phyloP scores from a whole-genome alignment of 2,113 vertebrate genomes.

The Meriones unguiculatus region DNA sequence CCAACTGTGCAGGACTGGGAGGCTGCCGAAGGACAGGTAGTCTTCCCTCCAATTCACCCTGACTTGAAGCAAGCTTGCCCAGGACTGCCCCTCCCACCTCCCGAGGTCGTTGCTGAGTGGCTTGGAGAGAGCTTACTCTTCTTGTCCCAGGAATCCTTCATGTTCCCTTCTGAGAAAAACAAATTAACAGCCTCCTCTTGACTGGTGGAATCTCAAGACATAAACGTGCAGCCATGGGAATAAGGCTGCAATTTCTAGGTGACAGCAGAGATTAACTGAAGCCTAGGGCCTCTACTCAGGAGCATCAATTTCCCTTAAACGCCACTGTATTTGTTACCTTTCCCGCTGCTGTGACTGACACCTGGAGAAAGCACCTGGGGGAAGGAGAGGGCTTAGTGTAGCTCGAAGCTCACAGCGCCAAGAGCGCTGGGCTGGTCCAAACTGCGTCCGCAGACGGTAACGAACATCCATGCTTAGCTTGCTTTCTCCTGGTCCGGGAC shows the following conservation, averaged over 20 bases:
- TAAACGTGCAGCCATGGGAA: background rate
- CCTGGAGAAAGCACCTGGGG: no score
- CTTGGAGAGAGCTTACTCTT: background rate
- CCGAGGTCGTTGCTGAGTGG: background rate
- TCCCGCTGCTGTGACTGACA: background rate
- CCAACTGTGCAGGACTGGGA: accelerated
- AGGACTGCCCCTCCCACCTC: background rate
- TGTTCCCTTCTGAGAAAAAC: constrained; percentile 17
- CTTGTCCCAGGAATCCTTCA: background rate
- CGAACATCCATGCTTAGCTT: no score
- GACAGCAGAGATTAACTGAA: background rate
- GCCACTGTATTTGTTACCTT: background rate
- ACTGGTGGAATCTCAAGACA: constrained; percentile 17
- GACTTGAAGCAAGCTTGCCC: accelerated
- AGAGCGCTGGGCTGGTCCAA: no score
- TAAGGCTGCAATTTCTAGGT: background rate
- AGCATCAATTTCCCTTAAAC: background rate
- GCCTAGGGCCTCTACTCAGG: background rate
- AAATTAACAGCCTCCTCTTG: background rate
- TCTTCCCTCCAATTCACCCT: background rate
- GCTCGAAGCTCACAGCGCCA: background rate
- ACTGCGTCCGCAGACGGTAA: no score
- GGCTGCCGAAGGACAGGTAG: background rate
- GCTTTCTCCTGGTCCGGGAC: background rate
- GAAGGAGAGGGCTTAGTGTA: background rate